These are phyloP conservation scores for Synchiropus splendidus DNA, from an alignment of 2,113 vertebrate genomes.

Conservation along the genomic window DNA sequence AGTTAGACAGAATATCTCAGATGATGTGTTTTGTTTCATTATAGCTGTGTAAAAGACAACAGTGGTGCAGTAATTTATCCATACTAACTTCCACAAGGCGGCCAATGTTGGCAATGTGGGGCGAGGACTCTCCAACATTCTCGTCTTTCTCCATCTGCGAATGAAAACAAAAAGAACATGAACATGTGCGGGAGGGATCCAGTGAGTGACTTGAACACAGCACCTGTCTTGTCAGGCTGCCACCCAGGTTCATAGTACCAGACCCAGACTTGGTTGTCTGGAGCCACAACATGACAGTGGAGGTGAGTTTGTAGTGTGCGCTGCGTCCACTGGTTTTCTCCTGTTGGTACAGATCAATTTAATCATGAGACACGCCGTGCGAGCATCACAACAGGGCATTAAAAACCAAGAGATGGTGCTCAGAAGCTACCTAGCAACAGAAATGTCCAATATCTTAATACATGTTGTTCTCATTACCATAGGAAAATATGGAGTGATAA, in stretches of 20 bases:
- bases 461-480: too few relatives aligned
- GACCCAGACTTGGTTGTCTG: conserved; percentile 95
- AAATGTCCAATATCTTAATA: too few relatives aligned
- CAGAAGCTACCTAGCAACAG: too few relatives aligned
- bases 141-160: conserved; percentile 95
- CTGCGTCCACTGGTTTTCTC: conserved; percentile 98
- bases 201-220: not conserved
- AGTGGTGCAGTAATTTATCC: not conserved
- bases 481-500: too few relatives aligned
- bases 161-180: conserved; percentile 3
- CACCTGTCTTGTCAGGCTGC: conserved; percentile 97
- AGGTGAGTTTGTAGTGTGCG: conserved; percentile 98
- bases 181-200: not conserved
- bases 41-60: not conserved
- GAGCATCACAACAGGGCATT: too few relatives aligned
- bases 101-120: conserved; percentile 97
- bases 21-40: too few relatives aligned
- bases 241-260: conserved; percentile 97
- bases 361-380: not conserved
- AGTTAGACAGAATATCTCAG: too few relatives aligned
- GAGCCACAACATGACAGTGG: conserved; percentile 98
- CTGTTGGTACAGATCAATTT: conserved; percentile 42
- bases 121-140: conserved; percentile 88
- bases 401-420: too few relatives aligned
- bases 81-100: conserved; percentile 90